Evolutionary conservation across 2,797 vertebrate species (phyloP).

Genomic region (Lagorchestes hirsutus): DNA sequence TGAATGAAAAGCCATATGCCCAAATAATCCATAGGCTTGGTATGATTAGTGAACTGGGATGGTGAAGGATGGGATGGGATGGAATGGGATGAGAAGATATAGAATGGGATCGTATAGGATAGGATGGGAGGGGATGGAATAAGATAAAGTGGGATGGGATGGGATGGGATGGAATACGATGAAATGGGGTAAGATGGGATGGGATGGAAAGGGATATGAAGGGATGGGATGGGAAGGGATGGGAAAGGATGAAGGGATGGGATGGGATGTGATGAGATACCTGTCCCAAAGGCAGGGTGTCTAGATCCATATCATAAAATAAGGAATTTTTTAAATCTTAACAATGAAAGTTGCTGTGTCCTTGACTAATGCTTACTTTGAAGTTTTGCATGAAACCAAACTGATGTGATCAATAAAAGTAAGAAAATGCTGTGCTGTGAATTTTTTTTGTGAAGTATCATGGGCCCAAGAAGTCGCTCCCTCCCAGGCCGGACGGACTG

Average conservation of each 20-base stretch:
- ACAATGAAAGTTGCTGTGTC: neutral
- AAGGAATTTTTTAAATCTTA: neutral
- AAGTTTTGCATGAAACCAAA: neutral
- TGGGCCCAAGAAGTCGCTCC: neutral
- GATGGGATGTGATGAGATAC: neutral
- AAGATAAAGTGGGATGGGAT: too few species aligned
- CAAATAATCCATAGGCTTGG: neutral
- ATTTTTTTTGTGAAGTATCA: neutral
- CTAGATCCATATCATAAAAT: neutral
- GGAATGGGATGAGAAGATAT: neutral
- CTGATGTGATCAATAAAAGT: neutral
- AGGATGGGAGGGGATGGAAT: too few species aligned
- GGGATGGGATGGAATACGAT: too few species aligned
- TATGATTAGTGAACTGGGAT: neutral
- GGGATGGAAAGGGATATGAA: too few species aligned
- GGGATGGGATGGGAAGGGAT: too few species aligned
- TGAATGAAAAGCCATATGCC: neutral
- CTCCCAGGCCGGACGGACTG: neutral
- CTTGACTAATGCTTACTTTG: accelerated
- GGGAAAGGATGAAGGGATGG: too few species aligned
- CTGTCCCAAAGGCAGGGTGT: neutral
- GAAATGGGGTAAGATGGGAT: too few species aligned
- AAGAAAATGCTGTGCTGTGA: accelerated
- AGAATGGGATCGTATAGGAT: too few species aligned
- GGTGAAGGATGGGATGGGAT: neutral